Base-by-base conservation (phyloP, 1,140 invertebrate species). In the Helicorthomorpha holstii region DNA sequence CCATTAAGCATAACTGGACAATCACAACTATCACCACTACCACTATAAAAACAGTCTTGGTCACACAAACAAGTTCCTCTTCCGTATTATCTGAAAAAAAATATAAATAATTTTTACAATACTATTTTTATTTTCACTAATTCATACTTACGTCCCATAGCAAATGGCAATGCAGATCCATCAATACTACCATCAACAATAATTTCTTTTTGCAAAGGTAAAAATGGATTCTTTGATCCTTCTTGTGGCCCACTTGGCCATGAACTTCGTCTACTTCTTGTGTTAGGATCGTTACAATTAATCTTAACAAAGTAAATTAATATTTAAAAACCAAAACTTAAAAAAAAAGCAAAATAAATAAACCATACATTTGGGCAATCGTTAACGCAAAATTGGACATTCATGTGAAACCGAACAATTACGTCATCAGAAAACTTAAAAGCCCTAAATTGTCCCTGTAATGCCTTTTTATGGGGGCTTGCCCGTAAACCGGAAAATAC, bases 361-460 rank as follows among this genome's bases (percentile, higher is more conserved):
- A 7, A 16, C 57, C 69, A 69, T 56, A 81, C 77, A 55, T 71
- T 69, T 45, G 66, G 59, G 59, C 81, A 83, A 38, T 70, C 63
- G 0, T 69, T 64, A 3, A 77, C 64, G 54, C 81, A 83, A 59
- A 80, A 81, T 49, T 75, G 75, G 1, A 83, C 76, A 58, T 81
- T 74, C 10, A 81, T 71, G 45, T 75, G 73, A 60, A 83, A 82
- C 23, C 74, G 67, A 1, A 83, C 77, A 1, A 80, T 67, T 21
- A 76, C 75, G 41, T 80, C 81, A 12, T 75, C 73, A 0, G 78
- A 76, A 62, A 83, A 83, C 23, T 80, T 78, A 63, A 83, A 83
- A 3, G 80, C 80, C 52, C 74, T 73, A 58, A 81, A 80, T 16
- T 69, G 66, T 2, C 75, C 70, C 3, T 70, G 63, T 57, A 65